phyloP scores from a whole-genome alignment of 1,140 invertebrate genomes.

The Pectinophora gossypiella region DNA sequence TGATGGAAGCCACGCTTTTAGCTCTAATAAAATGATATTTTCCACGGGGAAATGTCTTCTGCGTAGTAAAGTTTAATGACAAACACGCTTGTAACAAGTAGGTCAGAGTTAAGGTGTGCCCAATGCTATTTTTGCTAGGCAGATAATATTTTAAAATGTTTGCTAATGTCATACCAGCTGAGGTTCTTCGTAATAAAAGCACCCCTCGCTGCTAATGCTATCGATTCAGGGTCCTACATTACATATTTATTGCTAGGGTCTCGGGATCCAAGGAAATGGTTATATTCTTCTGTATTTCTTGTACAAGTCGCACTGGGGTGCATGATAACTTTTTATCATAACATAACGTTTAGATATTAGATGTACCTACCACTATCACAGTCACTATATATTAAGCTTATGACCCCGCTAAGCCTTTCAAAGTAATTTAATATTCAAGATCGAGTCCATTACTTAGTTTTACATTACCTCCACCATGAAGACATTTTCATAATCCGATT shows the following conservation, averaged over 20 bases:
- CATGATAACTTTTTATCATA: not conserved
- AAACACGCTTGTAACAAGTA: too few species aligned
- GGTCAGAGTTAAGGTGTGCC: too few species aligned
- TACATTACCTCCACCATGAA: not conserved
- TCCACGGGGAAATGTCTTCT: too few species aligned
- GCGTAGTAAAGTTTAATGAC: too few species aligned
- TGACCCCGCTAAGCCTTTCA: not conserved
- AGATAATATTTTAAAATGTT: constrained; percentile 6
- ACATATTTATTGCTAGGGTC: constrained; percentile 62
- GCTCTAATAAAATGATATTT: too few species aligned
- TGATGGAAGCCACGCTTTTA: not conserved
- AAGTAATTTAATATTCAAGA: constrained; percentile 1
- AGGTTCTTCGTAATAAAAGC: constrained; percentile 35
- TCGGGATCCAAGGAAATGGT: constrained; percentile 39
- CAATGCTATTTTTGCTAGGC: too few species aligned
- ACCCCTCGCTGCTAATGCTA: constrained; percentile 41
- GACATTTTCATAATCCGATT: constrained; percentile 4
- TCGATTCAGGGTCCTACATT: constrained; percentile 55
- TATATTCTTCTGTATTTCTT: constrained; percentile 22
- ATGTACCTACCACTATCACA: too few species aligned
- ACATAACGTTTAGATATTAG: not conserved
- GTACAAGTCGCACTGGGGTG: not conserved
- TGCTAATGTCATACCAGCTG: constrained; percentile 54
- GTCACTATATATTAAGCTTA: too few species aligned
- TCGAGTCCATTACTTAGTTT: not conserved